Evolutionary conservation across 2,888 invertebrate species (phyloP).

Genomic region (Chloroclystis v-ata): DNA sequence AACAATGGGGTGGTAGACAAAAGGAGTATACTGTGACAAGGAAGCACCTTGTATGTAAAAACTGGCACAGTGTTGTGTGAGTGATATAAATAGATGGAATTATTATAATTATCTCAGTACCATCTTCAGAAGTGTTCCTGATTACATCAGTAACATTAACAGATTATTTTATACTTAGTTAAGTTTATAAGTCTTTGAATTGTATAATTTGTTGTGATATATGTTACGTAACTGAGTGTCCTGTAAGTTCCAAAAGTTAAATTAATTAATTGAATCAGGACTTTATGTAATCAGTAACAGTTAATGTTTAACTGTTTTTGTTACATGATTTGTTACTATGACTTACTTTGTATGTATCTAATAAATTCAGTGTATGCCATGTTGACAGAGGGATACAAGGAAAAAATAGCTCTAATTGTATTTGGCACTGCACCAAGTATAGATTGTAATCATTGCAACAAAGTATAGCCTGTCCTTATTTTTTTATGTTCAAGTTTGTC

Average conservation of each 20-base stretch:
- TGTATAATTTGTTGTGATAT: too few relatives aligned
- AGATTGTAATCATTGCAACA: slow-evolving; percentile 15
- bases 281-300: too few relatives aligned
- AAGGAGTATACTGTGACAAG: slow-evolving; percentile 32
- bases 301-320: too few relatives aligned
- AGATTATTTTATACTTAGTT: too few relatives aligned
- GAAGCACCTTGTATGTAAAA: slow-evolving; percentile 34
- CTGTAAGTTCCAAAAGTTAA: too few relatives aligned
- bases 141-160: background rate
- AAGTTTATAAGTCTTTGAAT: too few relatives aligned
- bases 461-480: slow-evolving; percentile 16
- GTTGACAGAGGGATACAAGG: slow-evolving; percentile 24
- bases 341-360: too few relatives aligned
- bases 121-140: slow-evolving; percentile 3
- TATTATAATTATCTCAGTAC: slow-evolving; percentile 27
- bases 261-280: too few relatives aligned
- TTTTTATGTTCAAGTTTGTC: background rate
- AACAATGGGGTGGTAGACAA: slow-evolving; percentile 43
- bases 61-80: slow-evolving; percentile 28
- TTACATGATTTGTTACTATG: too few relatives aligned
- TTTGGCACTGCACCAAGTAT: slow-evolving; percentile 39
- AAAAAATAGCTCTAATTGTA: slow-evolving; percentile 23
- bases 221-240: too few relatives aligned
- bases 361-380: background rate
- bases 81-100: slow-evolving; percentile 39